Base-by-base conservation (phyloP, 2,888 invertebrate species). In the Caenorhabditis sp. region DNA sequence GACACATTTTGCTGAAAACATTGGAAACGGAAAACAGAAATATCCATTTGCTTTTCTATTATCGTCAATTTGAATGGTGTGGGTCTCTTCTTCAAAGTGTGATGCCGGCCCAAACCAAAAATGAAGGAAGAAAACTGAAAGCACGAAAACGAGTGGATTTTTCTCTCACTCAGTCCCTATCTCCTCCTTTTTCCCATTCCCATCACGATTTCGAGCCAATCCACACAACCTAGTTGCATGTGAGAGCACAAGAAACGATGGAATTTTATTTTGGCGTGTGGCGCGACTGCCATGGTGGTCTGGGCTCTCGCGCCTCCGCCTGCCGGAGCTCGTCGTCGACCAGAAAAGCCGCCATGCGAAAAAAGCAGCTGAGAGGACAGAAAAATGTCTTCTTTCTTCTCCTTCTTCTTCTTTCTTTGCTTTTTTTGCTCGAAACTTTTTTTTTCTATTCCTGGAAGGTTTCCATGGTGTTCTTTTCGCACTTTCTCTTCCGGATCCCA, bases 261-360 rank as follows among this genome's bases (percentile, higher is more conserved):
- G 32, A 43, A 20, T 62, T 66, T 65, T 65, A 53, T 65, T 65
- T 66, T 56, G 55, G 66, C 48, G n/a, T n/a, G n/a, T n/a, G n/a
- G 26, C 35, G 66, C 8, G 30, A 17, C 27, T n/a, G 46, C 26
- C 46, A 48, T 48, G 46, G 46, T 48, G 46, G 46, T 6, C n/a
- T n/a, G n/a, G n/a, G n/a, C n/a, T n/a, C n/a, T n/a, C n/a, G n/a
- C 46, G 27, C 5, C 26, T n/a, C 27, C 46, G 27, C 27, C 46
- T n/a, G n/a, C 4, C 43, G n/a, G n/a, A 37, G n/a, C n/a, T n/a
- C n/a, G n/a, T n/a, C n/a, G n/a, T n/a, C n/a, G n/a, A n/a, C n/a
- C n/a, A n/a, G 45, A 1, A 8, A 13, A 17, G 45, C 20, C 11
- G 45, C 24, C 45, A 43, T 9, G 30, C 30, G 7, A 30, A 30